These are phyloP conservation scores for Bovichtus diacanthus DNA, from an alignment of 2,797 vertebrate species.

Conservation along the genomic window DNA sequence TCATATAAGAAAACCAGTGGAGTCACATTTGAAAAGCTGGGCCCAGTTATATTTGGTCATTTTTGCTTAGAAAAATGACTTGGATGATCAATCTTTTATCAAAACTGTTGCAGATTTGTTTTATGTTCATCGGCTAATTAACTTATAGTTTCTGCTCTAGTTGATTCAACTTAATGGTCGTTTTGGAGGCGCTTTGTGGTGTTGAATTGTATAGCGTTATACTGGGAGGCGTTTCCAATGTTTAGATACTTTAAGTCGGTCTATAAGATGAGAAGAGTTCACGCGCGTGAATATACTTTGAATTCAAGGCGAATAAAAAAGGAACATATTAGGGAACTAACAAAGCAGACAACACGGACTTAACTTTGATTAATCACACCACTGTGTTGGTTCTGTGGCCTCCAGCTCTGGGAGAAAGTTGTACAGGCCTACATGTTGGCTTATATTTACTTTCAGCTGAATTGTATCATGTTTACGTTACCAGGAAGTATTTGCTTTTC, in stretches of 20 bases:
- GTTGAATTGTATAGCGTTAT: not conserved
- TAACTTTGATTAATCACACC: not conserved
- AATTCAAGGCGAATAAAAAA: not conserved
- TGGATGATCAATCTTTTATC: not conserved
- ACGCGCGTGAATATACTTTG: not conserved
- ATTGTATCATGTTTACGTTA: not conserved
- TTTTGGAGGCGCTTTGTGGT: not conserved
- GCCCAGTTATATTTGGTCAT: too few relatives aligned
- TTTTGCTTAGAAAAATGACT: not conserved
- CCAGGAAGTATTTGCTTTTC: not conserved
- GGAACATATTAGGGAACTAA: not conserved
- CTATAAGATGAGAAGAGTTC: not conserved
- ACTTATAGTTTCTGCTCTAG: not conserved
- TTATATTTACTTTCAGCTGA: not conserved
- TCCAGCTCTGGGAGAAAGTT: not conserved
- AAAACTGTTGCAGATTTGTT: not conserved
- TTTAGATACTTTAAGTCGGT: not conserved
- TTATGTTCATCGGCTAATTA: not conserved
- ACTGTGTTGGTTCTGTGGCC: not conserved
- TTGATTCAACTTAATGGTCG: not conserved
- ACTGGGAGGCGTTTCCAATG: not conserved
- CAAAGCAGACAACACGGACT: not conserved
- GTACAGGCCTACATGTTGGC: not conserved
- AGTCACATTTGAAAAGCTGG: not conserved
- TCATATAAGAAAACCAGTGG: not conserved